These are phyloP conservation scores for Castor canadensis DNA, from an alignment of 2,113 vertebrate species.

Conservation along the genomic window DNA sequence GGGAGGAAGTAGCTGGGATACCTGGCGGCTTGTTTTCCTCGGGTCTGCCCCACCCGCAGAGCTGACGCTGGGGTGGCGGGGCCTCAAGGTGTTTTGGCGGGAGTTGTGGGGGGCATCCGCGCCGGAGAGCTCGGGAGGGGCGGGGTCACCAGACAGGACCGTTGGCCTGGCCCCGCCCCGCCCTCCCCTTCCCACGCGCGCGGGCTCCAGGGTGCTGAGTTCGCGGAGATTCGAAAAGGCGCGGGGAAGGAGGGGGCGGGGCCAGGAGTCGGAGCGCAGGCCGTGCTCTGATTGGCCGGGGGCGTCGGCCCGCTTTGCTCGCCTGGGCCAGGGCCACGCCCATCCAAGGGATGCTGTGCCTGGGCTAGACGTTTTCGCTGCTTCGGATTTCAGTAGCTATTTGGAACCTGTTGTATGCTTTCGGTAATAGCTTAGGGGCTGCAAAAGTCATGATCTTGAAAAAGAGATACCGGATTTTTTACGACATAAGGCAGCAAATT, in stretches of 20 bases:
- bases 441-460: neutral
- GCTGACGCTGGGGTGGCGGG: neutral
- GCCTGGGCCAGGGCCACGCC: conserved; percentile 40
- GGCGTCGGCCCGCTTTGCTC: neutral
- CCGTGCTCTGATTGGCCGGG: conserved; percentile 66
- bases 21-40: neutral
- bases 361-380: neutral
- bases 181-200: conserved; percentile 76
- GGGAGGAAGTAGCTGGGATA: neutral
- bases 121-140: conserved; percentile 7
- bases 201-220: conserved; percentile 75
- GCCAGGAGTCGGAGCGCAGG: neutral
- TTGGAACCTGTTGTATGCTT: neutral
- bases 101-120: neutral
- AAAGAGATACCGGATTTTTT: neutral
- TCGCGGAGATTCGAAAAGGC: conserved; percentile 80
- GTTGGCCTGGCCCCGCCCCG: conserved; percentile 80
- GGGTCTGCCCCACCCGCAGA: neutral
- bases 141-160: conserved; percentile 78
- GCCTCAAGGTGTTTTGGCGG: conserved; percentile 69
- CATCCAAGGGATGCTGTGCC: neutral
- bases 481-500: neutral
- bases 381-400: neutral
- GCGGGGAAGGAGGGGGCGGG: conserved; percentile 78
- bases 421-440: neutral